Conservation (phyloP, 2,797 vertebrate genomes). For the Diplodus sargus region DNA sequence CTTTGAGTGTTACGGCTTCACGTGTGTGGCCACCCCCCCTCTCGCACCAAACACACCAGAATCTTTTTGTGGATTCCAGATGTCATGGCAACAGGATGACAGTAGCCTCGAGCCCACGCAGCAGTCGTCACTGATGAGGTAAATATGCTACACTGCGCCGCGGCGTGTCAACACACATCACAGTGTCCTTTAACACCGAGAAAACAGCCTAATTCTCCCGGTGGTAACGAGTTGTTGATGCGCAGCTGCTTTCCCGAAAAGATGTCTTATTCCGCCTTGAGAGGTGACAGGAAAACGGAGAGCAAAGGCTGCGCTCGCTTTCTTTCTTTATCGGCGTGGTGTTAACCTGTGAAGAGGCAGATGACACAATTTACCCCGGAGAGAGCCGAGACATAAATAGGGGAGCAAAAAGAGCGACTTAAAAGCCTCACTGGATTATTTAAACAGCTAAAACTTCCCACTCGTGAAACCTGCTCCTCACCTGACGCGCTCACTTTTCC, state of each 20-base stretch:
- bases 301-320: constrained; percentile 27
- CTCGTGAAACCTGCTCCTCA: constrained; percentile 40
- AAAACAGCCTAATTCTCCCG: constrained; percentile 18
- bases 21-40: not conserved
- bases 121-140: constrained; percentile 58
- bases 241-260: constrained; percentile 13
- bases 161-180: constrained; percentile 40
- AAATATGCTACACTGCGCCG: constrained; percentile 21
- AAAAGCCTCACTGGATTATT: constrained; percentile 58
- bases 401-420: constrained; percentile 17
- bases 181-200: not conserved
- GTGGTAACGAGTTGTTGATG: constrained; percentile 16
- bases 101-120: constrained; percentile 52
- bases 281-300: constrained; percentile 28
- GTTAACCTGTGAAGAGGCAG: constrained; percentile 36
- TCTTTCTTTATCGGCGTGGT: constrained; percentile 15
- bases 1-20: not conserved
- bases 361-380: constrained; percentile 28
- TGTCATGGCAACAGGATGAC: constrained; percentile 77
- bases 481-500: constrained; percentile 17
- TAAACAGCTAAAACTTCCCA: constrained; percentile 38
- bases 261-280: constrained; percentile 5
- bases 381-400: constrained; percentile 38
- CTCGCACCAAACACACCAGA: constrained; percentile 9
- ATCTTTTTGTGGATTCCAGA: constrained; percentile 64